phyloP scores from a whole-genome alignment of 1,140 invertebrate species.

The Drosophila nigrodunni region DNA sequence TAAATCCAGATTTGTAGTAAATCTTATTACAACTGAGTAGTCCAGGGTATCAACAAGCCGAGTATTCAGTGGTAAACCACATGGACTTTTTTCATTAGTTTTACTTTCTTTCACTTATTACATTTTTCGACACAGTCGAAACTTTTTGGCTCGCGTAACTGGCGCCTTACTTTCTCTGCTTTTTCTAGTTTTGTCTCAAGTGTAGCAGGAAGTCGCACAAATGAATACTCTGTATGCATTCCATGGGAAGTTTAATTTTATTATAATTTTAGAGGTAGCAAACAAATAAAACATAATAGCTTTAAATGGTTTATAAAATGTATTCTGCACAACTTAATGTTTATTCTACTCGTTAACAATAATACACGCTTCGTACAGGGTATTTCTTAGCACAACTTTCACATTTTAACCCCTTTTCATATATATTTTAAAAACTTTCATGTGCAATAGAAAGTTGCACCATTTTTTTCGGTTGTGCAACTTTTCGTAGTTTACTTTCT shows the following conservation, averaged over 20 bases:
- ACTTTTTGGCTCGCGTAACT: slow-evolving; percentile 53
- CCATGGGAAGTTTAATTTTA: too few species aligned
- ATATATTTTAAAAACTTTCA: slow-evolving; percentile 56
- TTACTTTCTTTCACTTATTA: slow-evolving; percentile 55
- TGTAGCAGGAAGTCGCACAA: slow-evolving; percentile 28
- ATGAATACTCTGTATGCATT: background rate
- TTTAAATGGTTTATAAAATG: too few species aligned
- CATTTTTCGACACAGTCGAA: slow-evolving; percentile 55
- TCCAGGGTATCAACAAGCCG: background rate
- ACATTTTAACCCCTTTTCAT: slow-evolving; percentile 23
- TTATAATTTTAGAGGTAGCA: too few species aligned
- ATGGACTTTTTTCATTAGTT: slow-evolving; percentile 35
- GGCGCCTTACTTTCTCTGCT: slow-evolving; percentile 44
- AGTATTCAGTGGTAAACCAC: background rate
- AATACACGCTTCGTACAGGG: background rate
- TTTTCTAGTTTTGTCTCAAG: slow-evolving; percentile 7
- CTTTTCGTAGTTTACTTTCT: slow-evolving; percentile 42
- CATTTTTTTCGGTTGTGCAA: slow-evolving; percentile 15
- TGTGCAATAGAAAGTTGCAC: slow-evolving; percentile 56
- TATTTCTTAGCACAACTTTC: background rate
- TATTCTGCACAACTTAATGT: too few species aligned
- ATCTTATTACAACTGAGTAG: background rate
- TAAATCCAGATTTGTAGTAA: background rate
- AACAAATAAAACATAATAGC: too few species aligned
- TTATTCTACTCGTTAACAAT: too few species aligned